phyloP scores from a whole-genome alignment of 2,888 invertebrate species.

The Clanis bilineata region DNA sequence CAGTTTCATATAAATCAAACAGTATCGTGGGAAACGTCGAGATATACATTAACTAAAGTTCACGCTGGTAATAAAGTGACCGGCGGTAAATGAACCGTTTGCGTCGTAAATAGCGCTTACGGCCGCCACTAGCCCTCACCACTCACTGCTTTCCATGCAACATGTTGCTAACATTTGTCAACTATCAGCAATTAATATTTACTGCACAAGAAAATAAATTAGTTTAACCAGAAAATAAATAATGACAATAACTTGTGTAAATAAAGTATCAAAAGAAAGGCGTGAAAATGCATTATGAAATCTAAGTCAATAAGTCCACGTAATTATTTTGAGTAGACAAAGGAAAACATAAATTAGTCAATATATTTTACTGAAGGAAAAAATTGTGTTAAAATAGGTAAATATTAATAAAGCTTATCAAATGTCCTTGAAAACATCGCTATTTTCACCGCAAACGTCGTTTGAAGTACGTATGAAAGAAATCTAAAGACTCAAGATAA shows the following conservation, averaged over 20 bases:
- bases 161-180: slow-evolving; percentile 30
- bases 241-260: no score
- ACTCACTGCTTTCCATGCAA: slow-evolving; percentile 32
- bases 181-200: not conserved
- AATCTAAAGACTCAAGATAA: not conserved
- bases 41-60: slow-evolving; percentile 57
- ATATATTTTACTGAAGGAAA: no score
- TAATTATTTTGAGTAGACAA: no score
- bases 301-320: no score
- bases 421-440: not conserved
- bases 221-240: not conserved
- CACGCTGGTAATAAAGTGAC: slow-evolving; percentile 54
- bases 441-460: not conserved
- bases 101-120: slow-evolving; percentile 66
- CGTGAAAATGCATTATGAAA: no score
- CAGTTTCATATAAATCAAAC: slow-evolving; percentile 18
- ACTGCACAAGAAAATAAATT: not conserved
- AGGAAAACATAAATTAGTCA: no score
- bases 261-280: no score
- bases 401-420: not conserved
- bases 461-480: not conserved
- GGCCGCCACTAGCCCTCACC: slow-evolving; percentile 47
- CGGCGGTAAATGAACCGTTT: slow-evolving; percentile 63
- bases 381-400: not conserved
- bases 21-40: slow-evolving; percentile 24